Base-by-base conservation (phyloP, 2,888 invertebrate species). In the Heliconius cydno region DNA sequence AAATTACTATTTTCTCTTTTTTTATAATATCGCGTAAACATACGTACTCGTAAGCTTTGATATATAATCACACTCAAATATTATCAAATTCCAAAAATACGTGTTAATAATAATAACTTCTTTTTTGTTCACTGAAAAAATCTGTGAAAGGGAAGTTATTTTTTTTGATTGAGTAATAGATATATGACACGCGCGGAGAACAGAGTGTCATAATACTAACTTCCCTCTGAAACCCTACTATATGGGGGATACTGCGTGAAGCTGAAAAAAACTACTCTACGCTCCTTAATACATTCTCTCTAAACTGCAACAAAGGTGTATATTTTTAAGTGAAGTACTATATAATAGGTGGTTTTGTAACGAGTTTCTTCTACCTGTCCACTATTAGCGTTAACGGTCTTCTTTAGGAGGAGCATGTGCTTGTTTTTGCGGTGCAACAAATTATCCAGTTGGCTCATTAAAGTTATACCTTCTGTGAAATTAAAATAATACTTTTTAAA, bases 381-480 rank as follows among this genome's bases (percentile, higher is more conserved):
- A 76, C 85, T 88, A 3, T 85, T 87, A 0, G 87, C 86, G 19
- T 84, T 89, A 0, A 88, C 90, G 0, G 87, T 77, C 68, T 89
- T 86, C 66, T 89, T 88, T 10, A 92, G 81, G 0, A 84, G 79
- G 15, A 89, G 78, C 78, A 91, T 85, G 10, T 91, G 87, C 65
- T 91, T 91, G 25, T 85, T 87, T 63, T 91, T 89, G 10, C 86
- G 86, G 6, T 86, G 89, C n/a, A 93, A 83, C 38, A 94, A 84
- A 0, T 88, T 90, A 1, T 92, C 90, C 25, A 93, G 79, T 76
- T 94, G 91, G 0, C 88, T 85, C 88, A 91, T 93, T 76, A 92
- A 80, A 3, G 86, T 86, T 0, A 88, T 77, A 2, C 92, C 90
- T 60, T 86, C 94, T 94, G 83, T 3, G 86, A 86, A 76, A 34